Conservation (phyloP, 2,797 vertebrate species). For the Hapalemur alaotrensis region DNA sequence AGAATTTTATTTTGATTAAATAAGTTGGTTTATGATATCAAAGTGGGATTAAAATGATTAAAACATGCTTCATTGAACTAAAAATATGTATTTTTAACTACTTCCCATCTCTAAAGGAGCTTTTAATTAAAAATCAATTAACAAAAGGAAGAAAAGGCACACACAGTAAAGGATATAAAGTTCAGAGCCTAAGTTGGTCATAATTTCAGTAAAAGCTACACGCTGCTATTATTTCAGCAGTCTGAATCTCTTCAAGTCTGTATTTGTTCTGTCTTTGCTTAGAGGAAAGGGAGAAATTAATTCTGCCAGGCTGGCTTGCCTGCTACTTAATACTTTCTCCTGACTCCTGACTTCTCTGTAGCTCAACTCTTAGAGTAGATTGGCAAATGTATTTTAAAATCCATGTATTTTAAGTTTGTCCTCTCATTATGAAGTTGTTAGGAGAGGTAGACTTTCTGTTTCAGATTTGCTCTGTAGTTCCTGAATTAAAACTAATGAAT, state of each 20-base stretch:
- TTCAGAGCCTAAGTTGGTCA: not conserved
- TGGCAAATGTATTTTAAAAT: not conserved
- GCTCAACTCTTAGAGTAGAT: not conserved
- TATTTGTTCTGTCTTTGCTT: not conserved
- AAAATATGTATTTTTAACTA: not conserved
- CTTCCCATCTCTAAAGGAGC: not conserved
- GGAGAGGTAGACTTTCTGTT: not conserved
- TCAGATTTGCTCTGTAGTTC: not conserved
- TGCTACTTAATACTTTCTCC: not conserved
- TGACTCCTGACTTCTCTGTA: not conserved
- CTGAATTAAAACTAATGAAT: not conserved
- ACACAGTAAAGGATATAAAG: not conserved
- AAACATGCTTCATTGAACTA: not conserved
- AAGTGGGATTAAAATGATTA: not conserved
- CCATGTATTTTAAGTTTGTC: not conserved
- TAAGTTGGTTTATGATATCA: not conserved
- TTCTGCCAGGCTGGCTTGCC: not conserved
- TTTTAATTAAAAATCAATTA: conserved; percentile 34
- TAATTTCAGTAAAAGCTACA: not conserved
- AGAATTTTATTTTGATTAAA: conserved; percentile 15
- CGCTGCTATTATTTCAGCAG: not conserved
- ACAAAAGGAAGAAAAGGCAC: not conserved
- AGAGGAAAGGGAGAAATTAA: not conserved
- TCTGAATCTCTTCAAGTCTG: not conserved
- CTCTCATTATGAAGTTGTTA: not conserved